These are phyloP conservation scores for Dunckerocampus dactyliophorus DNA, from an alignment of 2,113 vertebrate genomes.

Conservation along the genomic window DNA sequence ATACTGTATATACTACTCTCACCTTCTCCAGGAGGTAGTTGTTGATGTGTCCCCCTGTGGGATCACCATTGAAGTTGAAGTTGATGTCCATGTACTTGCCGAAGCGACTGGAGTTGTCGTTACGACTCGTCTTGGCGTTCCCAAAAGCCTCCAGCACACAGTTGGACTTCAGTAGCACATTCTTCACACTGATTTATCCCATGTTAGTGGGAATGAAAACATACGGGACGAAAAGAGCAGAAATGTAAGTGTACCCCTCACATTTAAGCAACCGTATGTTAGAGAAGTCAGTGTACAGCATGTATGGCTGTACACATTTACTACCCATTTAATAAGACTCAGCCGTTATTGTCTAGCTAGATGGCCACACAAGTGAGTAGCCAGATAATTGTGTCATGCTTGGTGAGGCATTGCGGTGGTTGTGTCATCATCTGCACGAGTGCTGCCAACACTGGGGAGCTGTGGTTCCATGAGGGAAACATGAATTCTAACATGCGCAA, in stretches of 20 bases:
- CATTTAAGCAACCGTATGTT: too few species aligned
- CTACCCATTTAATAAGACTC: neutral
- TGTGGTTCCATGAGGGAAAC: too few species aligned
- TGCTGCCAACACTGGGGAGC: too few species aligned
- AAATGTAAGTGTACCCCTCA: too few species aligned
- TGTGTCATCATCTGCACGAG: neutral
- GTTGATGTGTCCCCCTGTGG: conserved; percentile 89
- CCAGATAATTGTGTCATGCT: too few species aligned
- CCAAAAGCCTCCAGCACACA: conserved; percentile 92
- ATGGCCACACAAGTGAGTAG: too few species aligned
- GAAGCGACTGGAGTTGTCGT: conserved; percentile 94
- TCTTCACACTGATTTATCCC: conserved; percentile 79
- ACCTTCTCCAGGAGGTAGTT: conserved; percentile 97
- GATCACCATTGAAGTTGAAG: conserved; percentile 94
- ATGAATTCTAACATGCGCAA: neutral
- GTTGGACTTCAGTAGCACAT: conserved; percentile 89
- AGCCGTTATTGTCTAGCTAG: too few species aligned
- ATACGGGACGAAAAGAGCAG: neutral
- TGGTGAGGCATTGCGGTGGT: too few species aligned
- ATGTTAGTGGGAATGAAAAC: neutral
- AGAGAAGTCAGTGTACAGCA: too few species aligned
- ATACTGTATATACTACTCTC: conserved; percentile 22
- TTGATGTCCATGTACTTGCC: conserved; percentile 99
- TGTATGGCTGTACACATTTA: too few species aligned
- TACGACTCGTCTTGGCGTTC: conserved; percentile 92